phyloP scores from a whole-genome alignment of 2,797 vertebrate species.

The Typhlichthys eigenmanni region DNA sequence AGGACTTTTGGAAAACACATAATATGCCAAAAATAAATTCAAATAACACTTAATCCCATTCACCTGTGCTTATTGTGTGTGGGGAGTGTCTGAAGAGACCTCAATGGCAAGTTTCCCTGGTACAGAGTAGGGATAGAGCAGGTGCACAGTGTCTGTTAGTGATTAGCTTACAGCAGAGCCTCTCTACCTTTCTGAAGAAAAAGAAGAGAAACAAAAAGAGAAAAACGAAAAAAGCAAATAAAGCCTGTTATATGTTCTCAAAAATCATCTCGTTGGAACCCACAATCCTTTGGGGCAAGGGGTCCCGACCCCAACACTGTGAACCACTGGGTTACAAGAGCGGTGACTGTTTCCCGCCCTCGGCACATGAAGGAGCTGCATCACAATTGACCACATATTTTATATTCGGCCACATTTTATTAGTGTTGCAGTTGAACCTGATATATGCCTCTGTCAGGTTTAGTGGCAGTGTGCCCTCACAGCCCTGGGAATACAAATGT shows the following conservation, averaged over 20 bases:
- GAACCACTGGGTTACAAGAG: not conserved
- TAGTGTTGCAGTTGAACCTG: slow-evolving; percentile 3
- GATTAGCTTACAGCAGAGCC: too few relatives aligned
- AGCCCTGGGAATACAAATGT: slow-evolving; percentile 7
- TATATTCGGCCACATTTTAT: not conserved
- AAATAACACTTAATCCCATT: slow-evolving; percentile 10
- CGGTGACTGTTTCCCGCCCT: slow-evolving; percentile 6
- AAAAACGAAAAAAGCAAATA: too few relatives aligned
- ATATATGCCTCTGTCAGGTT: slow-evolving; percentile 10
- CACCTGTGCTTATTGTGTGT: slow-evolving; percentile 15
- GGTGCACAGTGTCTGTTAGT: not conserved
- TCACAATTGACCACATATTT: slow-evolving; percentile 10
- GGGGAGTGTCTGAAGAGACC: not conserved
- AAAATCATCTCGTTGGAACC: too few relatives aligned
- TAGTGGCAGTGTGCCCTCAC: not conserved
- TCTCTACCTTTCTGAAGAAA: too few relatives aligned
- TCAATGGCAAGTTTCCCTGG: not conserved
- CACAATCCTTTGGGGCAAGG: too few relatives aligned
- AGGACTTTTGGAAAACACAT: slow-evolving; percentile 24
- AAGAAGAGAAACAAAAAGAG: too few relatives aligned
- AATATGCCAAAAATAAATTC: slow-evolving; percentile 12
- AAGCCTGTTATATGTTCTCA: too few relatives aligned
- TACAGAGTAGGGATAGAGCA: slow-evolving; percentile 3
- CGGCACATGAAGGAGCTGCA: slow-evolving; percentile 2
- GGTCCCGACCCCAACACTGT: too few relatives aligned